These are phyloP conservation scores for Sesamia inferens DNA, from an alignment of 2,888 invertebrate species.

Conservation along the genomic window DNA sequence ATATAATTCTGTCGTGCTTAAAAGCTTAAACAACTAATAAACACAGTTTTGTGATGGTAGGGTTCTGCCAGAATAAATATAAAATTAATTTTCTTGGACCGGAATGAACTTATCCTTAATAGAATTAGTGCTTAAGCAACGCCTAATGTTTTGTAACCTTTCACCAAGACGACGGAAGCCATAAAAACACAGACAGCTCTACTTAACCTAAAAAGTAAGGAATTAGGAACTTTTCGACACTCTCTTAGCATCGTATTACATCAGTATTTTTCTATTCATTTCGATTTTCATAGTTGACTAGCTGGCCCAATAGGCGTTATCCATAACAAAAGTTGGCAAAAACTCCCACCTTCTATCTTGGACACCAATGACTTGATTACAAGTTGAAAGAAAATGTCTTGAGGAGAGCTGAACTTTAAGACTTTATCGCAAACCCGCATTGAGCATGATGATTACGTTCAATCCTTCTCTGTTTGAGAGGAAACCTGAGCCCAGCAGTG, in stretches of 20 bases:
- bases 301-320: neutral
- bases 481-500: too few species aligned
- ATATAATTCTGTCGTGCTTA: too few species aligned
- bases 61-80: neutral
- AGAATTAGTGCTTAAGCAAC: slow-evolving; percentile 13
- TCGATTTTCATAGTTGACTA: too few species aligned
- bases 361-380: too few species aligned
- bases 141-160: slow-evolving; percentile 42
- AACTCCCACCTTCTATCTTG: neutral
- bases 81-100: too few species aligned
- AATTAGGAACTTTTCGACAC: neutral
- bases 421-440: too few species aligned
- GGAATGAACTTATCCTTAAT: slow-evolving; percentile 11
- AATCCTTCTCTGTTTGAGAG: too few species aligned
- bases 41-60: too few species aligned
- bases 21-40: too few species aligned
- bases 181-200: slow-evolving; percentile 14
- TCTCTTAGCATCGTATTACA: neutral
- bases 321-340: neutral
- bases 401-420: too few species aligned
- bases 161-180: slow-evolving; percentile 38
- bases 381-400: too few species aligned
- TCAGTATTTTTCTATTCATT: neutral
- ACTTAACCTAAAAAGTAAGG: slow-evolving; percentile 25
- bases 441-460: too few species aligned